Conservation (phyloP, 1,140 invertebrate species). For the Aphaenogaster floridana region DNA sequence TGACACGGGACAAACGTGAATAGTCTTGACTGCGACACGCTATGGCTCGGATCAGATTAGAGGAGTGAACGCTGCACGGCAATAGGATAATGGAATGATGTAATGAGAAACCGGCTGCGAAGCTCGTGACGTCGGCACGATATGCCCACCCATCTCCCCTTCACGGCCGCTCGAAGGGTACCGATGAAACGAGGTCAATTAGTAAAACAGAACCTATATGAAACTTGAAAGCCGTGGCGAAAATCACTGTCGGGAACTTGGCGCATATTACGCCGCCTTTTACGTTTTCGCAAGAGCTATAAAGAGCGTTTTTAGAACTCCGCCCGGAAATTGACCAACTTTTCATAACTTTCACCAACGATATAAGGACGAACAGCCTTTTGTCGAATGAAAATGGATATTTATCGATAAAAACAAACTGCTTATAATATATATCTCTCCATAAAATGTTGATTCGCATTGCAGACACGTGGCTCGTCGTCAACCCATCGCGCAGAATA, state of each 20-base stretch:
- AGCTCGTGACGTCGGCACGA: constrained; percentile 49
- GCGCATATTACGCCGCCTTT: constrained; percentile 16
- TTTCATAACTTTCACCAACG: not conserved
- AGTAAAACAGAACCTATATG: constrained; percentile 55
- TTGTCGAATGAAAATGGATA: not conserved
- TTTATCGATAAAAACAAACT: not conserved
- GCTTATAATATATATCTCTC: not conserved
- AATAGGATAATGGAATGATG: constrained; percentile 67
- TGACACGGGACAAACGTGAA: constrained; percentile 49
- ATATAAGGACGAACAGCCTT: not conserved
- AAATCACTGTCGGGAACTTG: constrained; percentile 47
- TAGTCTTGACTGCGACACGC: constrained; percentile 47
- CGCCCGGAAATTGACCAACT: not conserved
- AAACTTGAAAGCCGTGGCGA: constrained; percentile 48
- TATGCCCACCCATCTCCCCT: not conserved
- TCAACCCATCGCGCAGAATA: not conserved
- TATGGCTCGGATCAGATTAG: constrained; percentile 52
- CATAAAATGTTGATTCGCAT: not conserved
- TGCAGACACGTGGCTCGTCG: not conserved
- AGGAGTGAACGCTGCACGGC: constrained; percentile 51
- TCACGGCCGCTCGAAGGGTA: not conserved
- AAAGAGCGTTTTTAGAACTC: not conserved
- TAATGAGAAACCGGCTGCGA: constrained; percentile 63
- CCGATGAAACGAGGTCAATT: constrained; percentile 70
- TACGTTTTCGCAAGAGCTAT: constrained; percentile 31